These are phyloP conservation scores for Halcyon chelicuti DNA, from an alignment of 2,797 vertebrate species.

Conservation along the genomic window DNA sequence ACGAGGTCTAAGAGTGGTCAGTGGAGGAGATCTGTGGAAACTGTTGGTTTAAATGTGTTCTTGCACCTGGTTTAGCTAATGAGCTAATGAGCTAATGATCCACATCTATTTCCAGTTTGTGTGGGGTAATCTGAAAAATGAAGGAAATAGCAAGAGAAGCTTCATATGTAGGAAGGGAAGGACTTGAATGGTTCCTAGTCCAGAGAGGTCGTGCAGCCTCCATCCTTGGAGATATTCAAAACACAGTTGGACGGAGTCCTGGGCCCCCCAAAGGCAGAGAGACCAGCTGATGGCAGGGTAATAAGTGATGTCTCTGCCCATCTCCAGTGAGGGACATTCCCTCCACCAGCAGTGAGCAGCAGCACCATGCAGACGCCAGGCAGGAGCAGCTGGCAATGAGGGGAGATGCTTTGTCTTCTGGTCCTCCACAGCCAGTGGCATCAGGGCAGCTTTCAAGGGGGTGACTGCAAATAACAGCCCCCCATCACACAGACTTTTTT, in stretches of 20 bases:
- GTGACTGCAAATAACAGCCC: fast-evolving
- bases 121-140: not conserved
- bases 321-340: not conserved
- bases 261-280: not conserved
- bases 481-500: not conserved
- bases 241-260: not conserved
- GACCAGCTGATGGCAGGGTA: fast-evolving
- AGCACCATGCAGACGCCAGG: not conserved
- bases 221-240: not conserved
- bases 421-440: not conserved
- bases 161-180: not conserved
- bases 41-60: not conserved
- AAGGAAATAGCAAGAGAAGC: not conserved
- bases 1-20: not conserved
- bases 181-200: not conserved
- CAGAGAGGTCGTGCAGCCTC: not conserved
- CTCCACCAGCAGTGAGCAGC: not conserved
- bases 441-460: not conserved
- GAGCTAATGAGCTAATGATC: not conserved
- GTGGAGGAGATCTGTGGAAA: not conserved
- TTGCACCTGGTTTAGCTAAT: not conserved
- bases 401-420: not conserved
- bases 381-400: not conserved
- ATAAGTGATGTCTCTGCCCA: not conserved
- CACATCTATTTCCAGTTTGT: not conserved